These are phyloP conservation scores for Latrodectus elegans DNA, from an alignment of 2,888 invertebrate genomes.

Conservation along the genomic window DNA sequence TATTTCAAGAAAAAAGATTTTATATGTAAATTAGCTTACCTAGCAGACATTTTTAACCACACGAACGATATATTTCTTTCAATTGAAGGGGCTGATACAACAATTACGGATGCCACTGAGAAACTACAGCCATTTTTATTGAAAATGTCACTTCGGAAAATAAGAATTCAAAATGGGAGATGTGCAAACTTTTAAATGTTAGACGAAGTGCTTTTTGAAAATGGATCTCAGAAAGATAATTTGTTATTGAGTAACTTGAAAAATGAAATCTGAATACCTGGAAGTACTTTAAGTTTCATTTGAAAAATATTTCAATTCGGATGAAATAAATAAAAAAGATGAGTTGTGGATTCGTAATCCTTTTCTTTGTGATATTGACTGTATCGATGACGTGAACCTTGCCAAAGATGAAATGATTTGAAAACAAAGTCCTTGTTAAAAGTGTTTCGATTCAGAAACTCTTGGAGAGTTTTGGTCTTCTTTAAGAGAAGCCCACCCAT, in stretches of 20 bases:
- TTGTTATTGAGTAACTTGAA: too few species aligned
- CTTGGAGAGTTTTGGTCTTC: too few species aligned
- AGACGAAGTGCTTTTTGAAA: constrained; percentile 51
- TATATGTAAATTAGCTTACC: constrained; percentile 61
- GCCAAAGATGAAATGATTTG: constrained; percentile 24
- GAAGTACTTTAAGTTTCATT: too few species aligned
- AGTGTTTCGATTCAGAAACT: too few species aligned
- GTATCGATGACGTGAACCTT: too few species aligned
- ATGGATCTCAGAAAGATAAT: too few species aligned
- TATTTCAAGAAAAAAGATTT: constrained; percentile 62
- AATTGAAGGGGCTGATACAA: constrained; percentile 47
- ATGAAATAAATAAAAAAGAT: too few species aligned
- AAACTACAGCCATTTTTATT: constrained; percentile 51
- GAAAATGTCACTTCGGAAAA: constrained; percentile 52
- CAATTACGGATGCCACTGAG: constrained; percentile 45
- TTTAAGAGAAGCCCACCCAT: too few species aligned
- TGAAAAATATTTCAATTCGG: too few species aligned
- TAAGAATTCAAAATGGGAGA: constrained; percentile 45
- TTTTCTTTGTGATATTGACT: neutral
- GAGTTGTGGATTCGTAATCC: too few species aligned
- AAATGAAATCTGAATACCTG: too few species aligned
- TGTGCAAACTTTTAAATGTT: constrained; percentile 51
- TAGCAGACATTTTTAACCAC: constrained; percentile 30
- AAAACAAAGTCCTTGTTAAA: too few species aligned
- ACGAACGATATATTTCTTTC: constrained; percentile 36